Base-by-base conservation (phyloP, 2,888 invertebrate species). In the Ichneumon xanthorius region DNA sequence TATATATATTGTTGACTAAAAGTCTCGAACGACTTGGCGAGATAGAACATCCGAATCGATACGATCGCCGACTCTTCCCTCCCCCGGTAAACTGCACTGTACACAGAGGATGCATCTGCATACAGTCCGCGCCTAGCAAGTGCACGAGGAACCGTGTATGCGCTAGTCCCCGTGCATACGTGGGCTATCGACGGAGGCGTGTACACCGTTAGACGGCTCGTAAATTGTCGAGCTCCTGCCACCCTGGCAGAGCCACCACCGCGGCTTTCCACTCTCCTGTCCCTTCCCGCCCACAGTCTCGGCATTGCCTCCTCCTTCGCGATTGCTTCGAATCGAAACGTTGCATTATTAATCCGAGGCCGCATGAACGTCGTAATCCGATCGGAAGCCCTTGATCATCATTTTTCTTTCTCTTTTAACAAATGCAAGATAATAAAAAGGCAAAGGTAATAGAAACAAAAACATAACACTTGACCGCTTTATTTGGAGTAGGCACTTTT, bases 271-370 rank as follows among this genome's bases (percentile, higher is more conserved):
- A 80, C 71, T 53, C 79, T 79, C 71, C 72, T 58, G 26, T 61
- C 63, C 65, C 77, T 53, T 78, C 58, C 82, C 50, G 37, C 50
- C 65, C 45, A 45, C 53, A 45, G 67, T 30, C 58, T 72, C 72
- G 9, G 55, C 37, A 72, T 77, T 55, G 73, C 80, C 65, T 26
- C 55, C 40, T 72, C 65, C 70, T 5, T 55, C 30, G 61, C 55
- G 58, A 63, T 68, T 58, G 40, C 70, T 67, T 88, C 88, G 89
- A 92, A 92, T 92, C 90, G 90, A 91, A 91, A 91, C 45, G 90
- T 89, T 92, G 89, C 90, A 91, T 92, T 91, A 92, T 92, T 92
- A 90, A 92, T 92, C 89, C 86, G n/a, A 5, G 16, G 85, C 81
- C 82, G 67, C 77, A 53, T 53, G 65, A 78, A 78, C 77, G 73